Percentiles rank a stretch among this genome's conserved stretches.
Evolutionary conservation across 2,888 invertebrate genomes (phyloP).

Genomic region (Drosophila multiciliata): DNA sequence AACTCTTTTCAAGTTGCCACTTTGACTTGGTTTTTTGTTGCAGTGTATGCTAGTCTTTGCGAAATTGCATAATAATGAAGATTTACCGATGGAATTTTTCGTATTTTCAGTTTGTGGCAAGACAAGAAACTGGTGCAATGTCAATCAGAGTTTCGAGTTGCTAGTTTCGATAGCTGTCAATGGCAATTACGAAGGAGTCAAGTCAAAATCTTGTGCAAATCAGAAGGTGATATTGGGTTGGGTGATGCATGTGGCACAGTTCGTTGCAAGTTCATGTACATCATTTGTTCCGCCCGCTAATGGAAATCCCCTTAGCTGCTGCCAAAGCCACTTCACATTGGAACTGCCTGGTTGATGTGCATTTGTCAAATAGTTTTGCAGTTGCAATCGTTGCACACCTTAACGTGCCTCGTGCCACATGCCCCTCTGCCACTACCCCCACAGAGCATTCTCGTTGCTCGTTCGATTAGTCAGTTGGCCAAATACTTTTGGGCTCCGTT

Average conservation of each 20-base stretch:
- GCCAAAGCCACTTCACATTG: conserved; percentile 38
- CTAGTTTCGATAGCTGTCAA: conserved; percentile 54
- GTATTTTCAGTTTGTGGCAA: background rate
- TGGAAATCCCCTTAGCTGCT: conserved; percentile 60
- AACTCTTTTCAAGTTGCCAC: background rate
- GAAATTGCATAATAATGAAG: conserved; percentile 10
- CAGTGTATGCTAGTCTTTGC: background rate
- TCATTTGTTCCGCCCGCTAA: conserved; percentile 71
- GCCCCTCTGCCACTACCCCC: conserved; percentile 13
- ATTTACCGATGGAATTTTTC: background rate
- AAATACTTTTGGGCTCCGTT: conserved; percentile 64
- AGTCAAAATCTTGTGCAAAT: conserved; percentile 61
- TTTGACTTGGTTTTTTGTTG: too few relatives aligned
- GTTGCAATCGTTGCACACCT: conserved; percentile 53
- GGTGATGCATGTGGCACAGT: conserved; percentile 55
- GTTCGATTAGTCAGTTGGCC: conserved; percentile 76
- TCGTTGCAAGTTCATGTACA: conserved; percentile 66
- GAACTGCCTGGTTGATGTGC: conserved; percentile 52
- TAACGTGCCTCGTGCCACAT: conserved; percentile 19
- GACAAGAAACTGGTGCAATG: conserved; percentile 22
- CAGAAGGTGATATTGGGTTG: conserved; percentile 42
- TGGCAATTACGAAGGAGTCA: conserved; percentile 68
- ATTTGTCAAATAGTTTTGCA: conserved; percentile 74
- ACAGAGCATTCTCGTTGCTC: conserved; percentile 33
- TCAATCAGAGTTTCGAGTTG: conserved; percentile 42